Conservation (phyloP, 2,113 vertebrate species). For the Reinhardtius hippoglossoides region DNA sequence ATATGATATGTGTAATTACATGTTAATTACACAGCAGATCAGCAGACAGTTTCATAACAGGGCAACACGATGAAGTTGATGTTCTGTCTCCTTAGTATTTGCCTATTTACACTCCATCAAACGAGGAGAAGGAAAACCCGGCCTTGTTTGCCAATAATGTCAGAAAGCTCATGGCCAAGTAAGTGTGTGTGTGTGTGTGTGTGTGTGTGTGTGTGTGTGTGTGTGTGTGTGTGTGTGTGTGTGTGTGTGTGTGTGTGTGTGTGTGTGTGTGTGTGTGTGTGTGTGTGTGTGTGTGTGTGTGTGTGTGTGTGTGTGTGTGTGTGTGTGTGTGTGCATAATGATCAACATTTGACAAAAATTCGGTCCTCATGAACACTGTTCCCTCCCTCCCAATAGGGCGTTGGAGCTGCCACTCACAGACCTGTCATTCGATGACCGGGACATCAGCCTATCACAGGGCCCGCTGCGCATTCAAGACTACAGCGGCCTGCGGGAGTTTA, state of each 20-base stretch:
- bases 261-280: neutral
- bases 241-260: conserved; percentile 6
- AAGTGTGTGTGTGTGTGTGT: conserved; percentile 41
- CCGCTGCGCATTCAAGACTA: conserved; percentile 86
- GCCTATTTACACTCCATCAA: conserved; percentile 90
- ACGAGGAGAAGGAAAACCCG: conserved; percentile 89
- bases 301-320: conserved; percentile 1
- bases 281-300: neutral
- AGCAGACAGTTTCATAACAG: neutral
- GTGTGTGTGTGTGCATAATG: neutral
- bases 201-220: conserved; percentile 6
- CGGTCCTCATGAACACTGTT: neutral
- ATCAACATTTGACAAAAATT: neutral
- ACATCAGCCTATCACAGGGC: conserved; percentile 89
- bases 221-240: neutral
- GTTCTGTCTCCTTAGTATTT: conserved; percentile 85
- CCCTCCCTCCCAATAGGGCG: conserved; percentile 80
- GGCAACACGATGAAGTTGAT: neutral
- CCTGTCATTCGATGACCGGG: conserved; percentile 93
- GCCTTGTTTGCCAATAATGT: conserved; percentile 92
- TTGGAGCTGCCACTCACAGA: conserved; percentile 89
- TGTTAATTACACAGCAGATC: neutral
- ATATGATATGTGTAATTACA: neutral
- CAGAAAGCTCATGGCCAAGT: conserved; percentile 93
- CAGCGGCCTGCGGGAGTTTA: conserved; percentile 90